A percentile compares a stretch with the other conserved stretches of the same genome.
Evolutionary conservation across 23 tunicate genomes (phyloP).

Genomic region (Botrylloides violaceus): DNA sequence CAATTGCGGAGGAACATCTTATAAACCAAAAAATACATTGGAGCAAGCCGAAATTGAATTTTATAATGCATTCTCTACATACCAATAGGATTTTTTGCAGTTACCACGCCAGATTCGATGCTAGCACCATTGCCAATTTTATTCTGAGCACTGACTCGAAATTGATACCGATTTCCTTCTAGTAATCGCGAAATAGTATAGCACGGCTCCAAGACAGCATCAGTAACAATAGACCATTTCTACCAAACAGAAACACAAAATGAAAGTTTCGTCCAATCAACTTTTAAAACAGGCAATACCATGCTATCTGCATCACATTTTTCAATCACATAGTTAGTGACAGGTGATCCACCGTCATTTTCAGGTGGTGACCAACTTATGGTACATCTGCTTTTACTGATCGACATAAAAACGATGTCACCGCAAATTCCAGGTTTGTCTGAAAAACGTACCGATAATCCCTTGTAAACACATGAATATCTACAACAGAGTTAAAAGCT

Average conservation of each 20-base stretch:
- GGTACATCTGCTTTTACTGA: slow-evolving; percentile 14
- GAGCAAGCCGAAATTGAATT: not conserved
- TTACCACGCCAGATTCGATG: slow-evolving; percentile 40
- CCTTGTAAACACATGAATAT: too few relatives aligned
- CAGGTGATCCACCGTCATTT: slow-evolving; percentile 87
- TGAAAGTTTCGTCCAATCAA: not conserved
- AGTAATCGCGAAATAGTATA: slow-evolving; percentile 51
- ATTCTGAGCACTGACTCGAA: slow-evolving; percentile 88
- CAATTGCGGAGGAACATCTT: slow-evolving; percentile 43
- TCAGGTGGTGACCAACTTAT: slow-evolving; percentile 64
- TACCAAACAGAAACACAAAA: slow-evolving; percentile 14
- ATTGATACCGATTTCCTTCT: slow-evolving; percentile 70
- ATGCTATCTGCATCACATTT: slow-evolving; percentile 69
- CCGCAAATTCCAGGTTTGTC: slow-evolving; percentile 70
- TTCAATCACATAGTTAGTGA: slow-evolving; percentile 69
- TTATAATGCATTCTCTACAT: not conserved
- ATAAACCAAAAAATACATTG: not conserved
- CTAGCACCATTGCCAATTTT: slow-evolving; percentile 65
- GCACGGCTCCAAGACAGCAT: slow-evolving; percentile 26
- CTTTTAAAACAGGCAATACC: slow-evolving; percentile 3
- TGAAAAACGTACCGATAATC: not conserved
- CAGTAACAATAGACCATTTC: slow-evolving; percentile 77
- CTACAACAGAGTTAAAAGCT: too few relatives aligned
- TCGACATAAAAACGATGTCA: slow-evolving; percentile 22
- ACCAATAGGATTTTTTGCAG: slow-evolving; percentile 50